Percentiles rank a stretch among this genome's conserved stretches.
These are phyloP conservation scores for Enteromius anoplus DNA, from an alignment of 2,797 vertebrate genomes.

Conservation along the genomic window DNA sequence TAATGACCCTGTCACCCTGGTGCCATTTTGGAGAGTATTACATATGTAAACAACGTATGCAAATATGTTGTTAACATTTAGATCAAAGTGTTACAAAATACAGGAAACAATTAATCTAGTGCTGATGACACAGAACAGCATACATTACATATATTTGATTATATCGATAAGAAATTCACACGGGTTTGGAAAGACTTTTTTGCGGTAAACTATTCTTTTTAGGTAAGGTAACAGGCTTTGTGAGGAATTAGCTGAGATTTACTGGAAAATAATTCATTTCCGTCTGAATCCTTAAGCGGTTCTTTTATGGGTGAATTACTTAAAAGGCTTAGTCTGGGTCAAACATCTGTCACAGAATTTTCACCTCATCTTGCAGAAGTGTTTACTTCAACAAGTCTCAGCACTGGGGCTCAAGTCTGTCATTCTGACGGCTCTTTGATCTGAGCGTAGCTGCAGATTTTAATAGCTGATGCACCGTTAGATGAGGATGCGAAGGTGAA, in stretches of 20 bases:
- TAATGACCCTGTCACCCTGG: too few relatives aligned
- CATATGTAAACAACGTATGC: too few relatives aligned
- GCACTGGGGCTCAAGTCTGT: conserved; percentile 27
- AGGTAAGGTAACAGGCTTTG: conserved; percentile 33
- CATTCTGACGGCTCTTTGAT: conserved; percentile 48
- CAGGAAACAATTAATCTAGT: too few relatives aligned
- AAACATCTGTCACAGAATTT: conserved; percentile 5
- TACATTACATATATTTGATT: too few relatives aligned
- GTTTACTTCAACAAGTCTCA: conserved; percentile 25
- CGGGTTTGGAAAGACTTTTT: background rate
- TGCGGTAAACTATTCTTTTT: background rate
- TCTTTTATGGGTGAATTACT: conserved; percentile 40
- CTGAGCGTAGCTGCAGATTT: conserved; percentile 42
- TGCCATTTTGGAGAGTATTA: too few relatives aligned
- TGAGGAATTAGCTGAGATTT: conserved; percentile 20
- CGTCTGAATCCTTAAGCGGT: conserved; percentile 40
- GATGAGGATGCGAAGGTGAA: conserved; percentile 34
- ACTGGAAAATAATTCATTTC: conserved; percentile 33
- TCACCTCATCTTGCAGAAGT: conserved; percentile 15
- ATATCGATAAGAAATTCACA: too few relatives aligned
- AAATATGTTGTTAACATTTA: too few relatives aligned
- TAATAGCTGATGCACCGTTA: conserved; percentile 46
- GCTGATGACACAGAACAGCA: too few relatives aligned
- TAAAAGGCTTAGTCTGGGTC: conserved; percentile 46
- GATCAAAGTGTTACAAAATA: too few relatives aligned